A percentile compares a stretch with the other conserved stretches of the same genome.
Evolutionary conservation across 2,113 vertebrate species (phyloP).

Genomic region (Orcinus orca): DNA sequence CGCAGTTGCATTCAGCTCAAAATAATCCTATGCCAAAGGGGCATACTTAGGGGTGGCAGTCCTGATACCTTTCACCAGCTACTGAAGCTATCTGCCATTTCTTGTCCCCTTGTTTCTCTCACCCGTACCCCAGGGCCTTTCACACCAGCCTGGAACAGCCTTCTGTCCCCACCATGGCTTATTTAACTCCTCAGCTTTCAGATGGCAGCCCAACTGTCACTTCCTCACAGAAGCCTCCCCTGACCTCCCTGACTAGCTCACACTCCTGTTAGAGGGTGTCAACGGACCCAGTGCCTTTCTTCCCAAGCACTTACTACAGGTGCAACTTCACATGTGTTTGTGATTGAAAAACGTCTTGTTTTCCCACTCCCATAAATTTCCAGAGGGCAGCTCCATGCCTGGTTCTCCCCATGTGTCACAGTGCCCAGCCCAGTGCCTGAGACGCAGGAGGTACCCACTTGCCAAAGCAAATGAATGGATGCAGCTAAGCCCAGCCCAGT

Average conservation of each 20-base stretch:
- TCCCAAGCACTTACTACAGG: background rate
- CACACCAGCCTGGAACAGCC: background rate
- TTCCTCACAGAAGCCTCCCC: background rate
- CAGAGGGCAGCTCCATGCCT: background rate
- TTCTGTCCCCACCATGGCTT: background rate
- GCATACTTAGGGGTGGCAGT: background rate
- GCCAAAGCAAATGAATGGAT: background rate
- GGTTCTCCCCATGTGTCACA: background rate
- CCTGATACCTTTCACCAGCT: background rate
- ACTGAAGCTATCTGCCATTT: background rate
- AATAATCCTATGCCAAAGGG: background rate
- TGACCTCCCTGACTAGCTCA: background rate
- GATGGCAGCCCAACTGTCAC: background rate
- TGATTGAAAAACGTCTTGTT: background rate
- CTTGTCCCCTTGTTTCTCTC: background rate
- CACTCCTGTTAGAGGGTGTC: background rate
- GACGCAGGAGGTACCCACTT: background rate
- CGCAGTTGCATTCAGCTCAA: background rate
- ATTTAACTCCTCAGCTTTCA: background rate
- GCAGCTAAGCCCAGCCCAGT: accelerated
- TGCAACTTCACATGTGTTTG: background rate
- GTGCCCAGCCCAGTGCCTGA: background rate
- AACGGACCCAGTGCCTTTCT: background rate
- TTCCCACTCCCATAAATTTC: background rate
- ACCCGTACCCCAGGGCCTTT: background rate